Conservation (phyloP, 2,888 invertebrate species). For the Athrips mouffetella region DNA sequence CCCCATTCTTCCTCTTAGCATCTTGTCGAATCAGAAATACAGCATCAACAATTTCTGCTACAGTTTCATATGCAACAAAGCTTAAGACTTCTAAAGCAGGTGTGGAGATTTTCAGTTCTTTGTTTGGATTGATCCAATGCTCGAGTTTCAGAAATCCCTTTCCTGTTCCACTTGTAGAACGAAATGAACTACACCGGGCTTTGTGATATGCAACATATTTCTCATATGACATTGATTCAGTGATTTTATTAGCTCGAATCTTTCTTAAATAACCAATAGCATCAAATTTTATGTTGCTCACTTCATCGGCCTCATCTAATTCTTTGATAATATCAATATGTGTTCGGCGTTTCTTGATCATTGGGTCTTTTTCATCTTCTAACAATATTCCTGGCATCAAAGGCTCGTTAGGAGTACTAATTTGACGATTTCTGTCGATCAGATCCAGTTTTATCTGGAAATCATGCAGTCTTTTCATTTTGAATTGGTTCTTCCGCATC, state of each 20-base stretch:
- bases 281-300: slow-evolving; percentile 74
- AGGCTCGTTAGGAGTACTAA: slow-evolving; percentile 40
- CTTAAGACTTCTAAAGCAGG: slow-evolving; percentile 87
- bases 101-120: slow-evolving; percentile 79
- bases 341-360: slow-evolving; percentile 59
- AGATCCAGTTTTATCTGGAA: slow-evolving; percentile 81
- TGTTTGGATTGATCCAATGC: slow-evolving; percentile 80
- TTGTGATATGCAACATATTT: slow-evolving; percentile 88
- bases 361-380: slow-evolving; percentile 75
- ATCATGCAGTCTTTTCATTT: slow-evolving; percentile 85
- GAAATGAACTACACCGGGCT: slow-evolving; percentile 87
- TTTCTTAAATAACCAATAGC: slow-evolving; percentile 77
- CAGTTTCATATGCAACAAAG: slow-evolving; percentile 93
- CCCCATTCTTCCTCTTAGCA: slow-evolving; percentile 81
- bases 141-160: slow-evolving; percentile 79
- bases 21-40: slow-evolving; percentile 90
- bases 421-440: slow-evolving; percentile 53
- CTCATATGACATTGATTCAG: slow-evolving; percentile 71
- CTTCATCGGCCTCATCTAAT: slow-evolving; percentile 77
- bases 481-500: slow-evolving; percentile 88
- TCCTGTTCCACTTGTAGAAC: slow-evolving; percentile 64
- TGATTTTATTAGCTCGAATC: slow-evolving; percentile 77
- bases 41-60: slow-evolving; percentile 92
- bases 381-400: slow-evolving; percentile 49
- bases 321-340: slow-evolving; percentile 74